Evolutionary conservation across 2,113 vertebrate species (phyloP).

Genomic region (Petroica traversi): DNA sequence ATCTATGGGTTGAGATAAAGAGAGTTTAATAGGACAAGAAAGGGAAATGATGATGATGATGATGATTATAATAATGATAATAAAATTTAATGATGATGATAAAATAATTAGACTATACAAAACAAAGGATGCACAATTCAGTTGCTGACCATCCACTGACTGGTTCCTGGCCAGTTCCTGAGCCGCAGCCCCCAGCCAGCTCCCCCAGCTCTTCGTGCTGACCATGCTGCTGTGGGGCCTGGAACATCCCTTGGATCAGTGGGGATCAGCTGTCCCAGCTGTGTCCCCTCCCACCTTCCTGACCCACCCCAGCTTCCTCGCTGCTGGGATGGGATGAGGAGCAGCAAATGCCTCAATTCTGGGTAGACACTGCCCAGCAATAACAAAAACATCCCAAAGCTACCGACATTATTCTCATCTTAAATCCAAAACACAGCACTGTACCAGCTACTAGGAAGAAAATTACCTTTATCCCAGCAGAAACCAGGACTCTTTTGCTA

Average conservation of each 20-base stretch:
- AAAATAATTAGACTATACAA: neutral
- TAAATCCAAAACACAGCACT: neutral
- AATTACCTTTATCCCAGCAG: neutral
- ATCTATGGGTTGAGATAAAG: neutral
- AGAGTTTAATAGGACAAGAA: neutral
- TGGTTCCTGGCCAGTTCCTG: rapidly evolving
- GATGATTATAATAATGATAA: neutral
- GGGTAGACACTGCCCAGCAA: neutral
- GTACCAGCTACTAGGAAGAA: neutral
- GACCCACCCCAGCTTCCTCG: rapidly evolving
- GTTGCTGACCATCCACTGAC: neutral
- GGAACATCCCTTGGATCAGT: neutral
- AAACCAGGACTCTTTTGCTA: constrained; percentile 19
- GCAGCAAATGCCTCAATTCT: neutral
- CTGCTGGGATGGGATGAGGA: neutral
- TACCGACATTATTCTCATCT: neutral
- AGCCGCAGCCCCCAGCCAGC: neutral
- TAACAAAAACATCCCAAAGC: neutral
- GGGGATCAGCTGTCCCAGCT: neutral
- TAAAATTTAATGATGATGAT: neutral
- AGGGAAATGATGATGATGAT: neutral
- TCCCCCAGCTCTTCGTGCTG: neutral
- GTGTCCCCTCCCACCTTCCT: neutral
- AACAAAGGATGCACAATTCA: neutral
- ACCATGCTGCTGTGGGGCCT: neutral